Conservation (phyloP, 2,888 invertebrate species). For the Eremobia ochroleuca region DNA sequence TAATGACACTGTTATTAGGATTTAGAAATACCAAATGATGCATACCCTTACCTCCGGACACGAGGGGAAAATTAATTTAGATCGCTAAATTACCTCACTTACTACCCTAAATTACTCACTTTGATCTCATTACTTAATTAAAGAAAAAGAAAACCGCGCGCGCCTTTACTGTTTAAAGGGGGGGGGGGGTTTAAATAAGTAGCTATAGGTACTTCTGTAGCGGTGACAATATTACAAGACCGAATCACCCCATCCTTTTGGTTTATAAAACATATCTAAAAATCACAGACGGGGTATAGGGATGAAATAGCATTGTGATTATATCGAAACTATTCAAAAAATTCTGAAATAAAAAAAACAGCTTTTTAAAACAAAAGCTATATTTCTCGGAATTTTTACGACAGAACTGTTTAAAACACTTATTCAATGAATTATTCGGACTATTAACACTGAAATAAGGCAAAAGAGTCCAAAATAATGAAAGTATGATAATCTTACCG, state of each 20-base stretch:
- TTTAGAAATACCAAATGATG: neutral
- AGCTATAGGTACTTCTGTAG: neutral
- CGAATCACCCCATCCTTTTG: neutral
- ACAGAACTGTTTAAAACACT: neutral
- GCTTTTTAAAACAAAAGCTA: neutral
- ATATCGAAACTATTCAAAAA: neutral
- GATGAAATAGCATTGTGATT: neutral
- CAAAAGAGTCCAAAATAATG: neutral
- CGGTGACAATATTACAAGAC: neutral
- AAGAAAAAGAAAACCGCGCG: neutral
- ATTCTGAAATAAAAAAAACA: neutral
- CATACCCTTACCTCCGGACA: neutral
- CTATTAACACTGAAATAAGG: neutral
- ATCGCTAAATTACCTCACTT: neutral
- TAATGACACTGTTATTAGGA: neutral
- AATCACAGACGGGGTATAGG: neutral
- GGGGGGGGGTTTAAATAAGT: neutral
- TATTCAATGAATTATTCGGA: neutral
- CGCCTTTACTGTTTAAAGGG: neutral
- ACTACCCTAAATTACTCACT: too few relatives aligned
- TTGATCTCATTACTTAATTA: neutral
- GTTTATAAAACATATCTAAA: neutral
- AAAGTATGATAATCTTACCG: conserved; percentile 10
- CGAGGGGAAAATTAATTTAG: neutral
- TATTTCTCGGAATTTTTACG: neutral